Evolutionary conservation across 2,888 invertebrate species (phyloP), one percentile per base, ranked within the genome.

Genomic region (Conistra vaccinii): DNA sequence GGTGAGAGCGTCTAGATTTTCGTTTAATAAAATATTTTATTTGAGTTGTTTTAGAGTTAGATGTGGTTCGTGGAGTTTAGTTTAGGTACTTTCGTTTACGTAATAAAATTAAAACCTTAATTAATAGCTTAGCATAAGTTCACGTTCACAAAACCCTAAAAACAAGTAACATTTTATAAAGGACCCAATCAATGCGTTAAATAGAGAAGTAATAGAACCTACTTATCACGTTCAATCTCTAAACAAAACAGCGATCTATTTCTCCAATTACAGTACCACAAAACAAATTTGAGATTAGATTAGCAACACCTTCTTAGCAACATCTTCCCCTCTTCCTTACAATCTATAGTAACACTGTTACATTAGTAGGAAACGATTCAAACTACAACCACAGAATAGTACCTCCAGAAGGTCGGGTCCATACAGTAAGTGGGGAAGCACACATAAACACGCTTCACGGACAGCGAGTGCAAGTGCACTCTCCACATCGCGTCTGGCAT

Each of bases 21-120:
- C 26, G 29, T 69, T 81, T 32, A 81, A 73, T 68, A 65, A 73
- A 65, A 76, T 70, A 80, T 70, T 70, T 73, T 70, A 66, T 76
- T 73, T 68, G 39, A 65, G 29, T 70, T 76, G 72, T 72, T 80
- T 79, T 63, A 66, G 26, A 55, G 48, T 66, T 51, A 53, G 48
- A 57, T 29, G 45, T 45, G 53, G 29, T 60, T 51, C 7, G n/a
- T 17, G 1, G 9, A 65, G 23, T 60, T 80, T 48, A 80, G 53
- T 78, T 74, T 32, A 5, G 6, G 32, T 5, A 20, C 4, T 45
- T 51, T 53, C 2, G 14, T 35, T 53, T 23, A 53, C 29, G 1
- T n/a, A 35, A 48, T 39, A 32, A 26, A 65, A 23, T 23, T 23
- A 7, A 20, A 26, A 32, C 35, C 14, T 20, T 66, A 23, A 73